Base-by-base conservation (phyloP, 1,140 invertebrate genomes). In the Fragariocoptes setiger region DNA sequence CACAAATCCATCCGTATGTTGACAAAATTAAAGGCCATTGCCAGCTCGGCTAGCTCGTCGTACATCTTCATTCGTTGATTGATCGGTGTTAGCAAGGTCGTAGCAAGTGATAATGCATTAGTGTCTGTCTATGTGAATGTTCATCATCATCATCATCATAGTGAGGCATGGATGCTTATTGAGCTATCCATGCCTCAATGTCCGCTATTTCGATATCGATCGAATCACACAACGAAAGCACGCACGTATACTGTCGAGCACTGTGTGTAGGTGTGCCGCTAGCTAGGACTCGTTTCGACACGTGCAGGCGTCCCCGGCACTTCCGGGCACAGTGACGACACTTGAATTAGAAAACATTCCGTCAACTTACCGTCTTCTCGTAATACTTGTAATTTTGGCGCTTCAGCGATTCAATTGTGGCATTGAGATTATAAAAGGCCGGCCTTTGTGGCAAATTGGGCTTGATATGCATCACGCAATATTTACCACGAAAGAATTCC, bases 1-100 rank as follows among this genome's bases (percentile, higher is more conserved):
- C 51, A 52, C 1, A 51, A 39, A 21, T 50, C 51, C 17, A 52
- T 42, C 5, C 50, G 43, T 16, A 52, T 47, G 2, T 43, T 44
- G 15, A 50, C 35, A 38, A 52, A 52, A 41, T 52, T 48, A 37
- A 52, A 49, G 2, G 46, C 48, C 16, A 50, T 44, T 18, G 50
- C 49, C 20, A 45, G 36, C 8, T 40, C 8, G 18, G 46, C 40
- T 4, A 41, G 40, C 18, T 47, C 40, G 3, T 19, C 25, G 14
- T 35, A 18, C 21, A 36, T 39, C 25, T 25, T 42, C n/a, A n/a
- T n/a, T n/a, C n/a, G n/a, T n/a, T n/a, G n/a, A n/a, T n/a, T n/a
- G n/a, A n/a, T n/a, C n/a, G n/a, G n/a, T n/a, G n/a, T n/a, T n/a
- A n/a, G n/a, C n/a, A n/a, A n/a, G n/a, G n/a, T n/a, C n/a, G n/a